Percentiles rank a stretch among this genome's conserved stretches.
phyloP scores from a whole-genome alignment of 2,113 vertebrate species.

The Asarcornis scutulata region DNA sequence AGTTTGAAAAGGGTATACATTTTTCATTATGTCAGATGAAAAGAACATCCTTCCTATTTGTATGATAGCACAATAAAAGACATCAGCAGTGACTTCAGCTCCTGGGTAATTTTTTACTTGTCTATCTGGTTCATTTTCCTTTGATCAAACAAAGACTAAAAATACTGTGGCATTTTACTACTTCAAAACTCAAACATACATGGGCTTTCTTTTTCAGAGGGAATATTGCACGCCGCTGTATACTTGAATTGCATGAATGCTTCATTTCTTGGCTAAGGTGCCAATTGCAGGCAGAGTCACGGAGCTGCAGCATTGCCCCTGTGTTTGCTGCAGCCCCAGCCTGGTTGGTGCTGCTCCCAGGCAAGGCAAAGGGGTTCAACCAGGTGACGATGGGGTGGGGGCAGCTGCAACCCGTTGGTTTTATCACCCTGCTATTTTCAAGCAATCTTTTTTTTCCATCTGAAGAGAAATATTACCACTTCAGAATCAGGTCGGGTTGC shows the following conservation, averaged over 20 bases:
- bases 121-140: conserved; percentile 64
- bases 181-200: conserved; percentile 29
- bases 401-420: background rate
- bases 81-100: conserved; percentile 65
- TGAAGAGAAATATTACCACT: background rate
- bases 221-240: background rate
- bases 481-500: fast-evolving
- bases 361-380: fast-evolving
- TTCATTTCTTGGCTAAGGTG: background rate
- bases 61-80: conserved; percentile 53
- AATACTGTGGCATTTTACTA: conserved; percentile 63
- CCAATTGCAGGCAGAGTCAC: fast-evolving
- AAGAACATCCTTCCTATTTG: conserved; percentile 70
- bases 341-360: background rate
- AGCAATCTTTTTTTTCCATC: background rate
- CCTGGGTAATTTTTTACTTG: conserved; percentile 65
- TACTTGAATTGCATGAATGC: background rate
- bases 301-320: background rate
- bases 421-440: background rate
- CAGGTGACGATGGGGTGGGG: background rate
- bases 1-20: conserved; percentile 69
- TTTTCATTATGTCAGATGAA: conserved; percentile 73
- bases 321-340: fast-evolving
- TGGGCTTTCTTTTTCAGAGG: background rate
- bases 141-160: conserved; percentile 71